phyloP scores from a whole-genome alignment of 2,888 invertebrate genomes.

The Drymonia ruficornis region DNA sequence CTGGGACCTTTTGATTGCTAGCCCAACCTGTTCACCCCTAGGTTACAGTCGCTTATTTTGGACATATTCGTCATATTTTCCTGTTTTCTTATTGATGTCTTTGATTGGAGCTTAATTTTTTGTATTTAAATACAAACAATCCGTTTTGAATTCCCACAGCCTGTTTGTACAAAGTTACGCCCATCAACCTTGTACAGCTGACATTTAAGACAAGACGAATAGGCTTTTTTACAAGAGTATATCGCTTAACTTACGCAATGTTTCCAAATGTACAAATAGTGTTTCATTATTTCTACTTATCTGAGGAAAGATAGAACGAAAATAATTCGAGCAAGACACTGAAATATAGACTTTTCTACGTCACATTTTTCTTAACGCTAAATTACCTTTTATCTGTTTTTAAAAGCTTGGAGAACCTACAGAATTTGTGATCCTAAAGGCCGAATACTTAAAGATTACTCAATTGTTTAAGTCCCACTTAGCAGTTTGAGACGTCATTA shows the following conservation, averaged over 20 bases:
- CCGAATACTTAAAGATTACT: too few relatives aligned
- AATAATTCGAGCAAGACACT: neutral
- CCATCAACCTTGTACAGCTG: constrained; percentile 3
- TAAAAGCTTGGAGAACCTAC: too few relatives aligned
- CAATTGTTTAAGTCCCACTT: too few relatives aligned
- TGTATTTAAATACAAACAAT: too few relatives aligned
- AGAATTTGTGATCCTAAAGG: too few relatives aligned
- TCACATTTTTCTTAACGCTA: constrained; percentile 26
- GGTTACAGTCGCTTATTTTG: too few relatives aligned
- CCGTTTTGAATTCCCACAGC: neutral
- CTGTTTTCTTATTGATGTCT: too few relatives aligned
- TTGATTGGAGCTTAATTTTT: too few relatives aligned
- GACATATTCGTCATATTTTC: too few relatives aligned
- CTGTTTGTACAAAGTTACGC: neutral
- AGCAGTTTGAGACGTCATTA: too few relatives aligned
- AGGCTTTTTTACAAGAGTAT: neutral
- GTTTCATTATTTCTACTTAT: constrained; percentile 5
- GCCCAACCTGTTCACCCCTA: too few relatives aligned
- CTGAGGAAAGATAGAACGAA: neutral
- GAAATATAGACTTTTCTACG: neutral
- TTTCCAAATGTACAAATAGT: neutral
- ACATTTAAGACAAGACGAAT: neutral
- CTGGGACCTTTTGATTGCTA: too few relatives aligned
- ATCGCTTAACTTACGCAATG: neutral
- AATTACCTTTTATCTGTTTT: neutral